phyloP scores from a whole-genome alignment of 1,140 invertebrate genomes.

The Plodia interpunctella region DNA sequence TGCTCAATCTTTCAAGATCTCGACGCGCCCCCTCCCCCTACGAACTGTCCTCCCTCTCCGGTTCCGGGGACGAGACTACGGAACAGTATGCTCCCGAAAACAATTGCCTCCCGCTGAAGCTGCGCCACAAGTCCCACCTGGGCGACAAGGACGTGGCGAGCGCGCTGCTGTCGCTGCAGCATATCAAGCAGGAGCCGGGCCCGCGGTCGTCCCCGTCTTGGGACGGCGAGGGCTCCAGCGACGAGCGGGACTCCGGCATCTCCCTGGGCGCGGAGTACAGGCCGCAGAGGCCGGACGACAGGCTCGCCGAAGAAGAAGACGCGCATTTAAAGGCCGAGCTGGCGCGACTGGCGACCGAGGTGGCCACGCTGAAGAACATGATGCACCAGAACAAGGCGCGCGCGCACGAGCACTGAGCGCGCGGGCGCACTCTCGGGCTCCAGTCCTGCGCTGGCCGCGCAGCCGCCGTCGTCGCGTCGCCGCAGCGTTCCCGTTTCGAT shows the following conservation, averaged over 20 bases:
- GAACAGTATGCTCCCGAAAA: slow-evolving; percentile 69
- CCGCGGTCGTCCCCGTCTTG: slow-evolving; percentile 86
- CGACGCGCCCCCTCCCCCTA: slow-evolving; percentile 81
- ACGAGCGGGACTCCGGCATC: slow-evolving; percentile 92
- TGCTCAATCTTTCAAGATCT: slow-evolving; percentile 81
- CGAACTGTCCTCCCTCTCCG: slow-evolving; percentile 83
- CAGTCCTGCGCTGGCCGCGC: slow-evolving; percentile 5
- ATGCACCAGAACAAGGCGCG: slow-evolving; percentile 77
- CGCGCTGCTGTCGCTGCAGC: slow-evolving; percentile 86
- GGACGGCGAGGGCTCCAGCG: slow-evolving; percentile 90
- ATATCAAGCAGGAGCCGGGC: slow-evolving; percentile 89
- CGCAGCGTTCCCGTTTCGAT: slow-evolving; percentile 9
- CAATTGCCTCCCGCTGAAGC: slow-evolving; percentile 86
- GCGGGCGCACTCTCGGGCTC: slow-evolving; percentile 22
- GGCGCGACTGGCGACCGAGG: slow-evolving; percentile 92
- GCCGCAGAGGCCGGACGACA: slow-evolving; percentile 65
- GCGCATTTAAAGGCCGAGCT: slow-evolving; percentile 90
- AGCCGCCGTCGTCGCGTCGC: slow-evolving; percentile 16
- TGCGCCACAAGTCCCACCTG: slow-evolving; percentile 94
- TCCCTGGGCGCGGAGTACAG: slow-evolving; percentile 82
- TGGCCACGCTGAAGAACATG: slow-evolving; percentile 91
- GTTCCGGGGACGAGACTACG: slow-evolving; percentile 83
- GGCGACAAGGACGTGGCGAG: slow-evolving; percentile 91
- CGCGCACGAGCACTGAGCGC: slow-evolving; percentile 64
- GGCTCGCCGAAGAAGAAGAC: slow-evolving; percentile 78